Evolutionary conservation across 2,888 invertebrate genomes (phyloP), one percentile per base, ranked within the genome.

Genomic region (Agriotes lineatus): DNA sequence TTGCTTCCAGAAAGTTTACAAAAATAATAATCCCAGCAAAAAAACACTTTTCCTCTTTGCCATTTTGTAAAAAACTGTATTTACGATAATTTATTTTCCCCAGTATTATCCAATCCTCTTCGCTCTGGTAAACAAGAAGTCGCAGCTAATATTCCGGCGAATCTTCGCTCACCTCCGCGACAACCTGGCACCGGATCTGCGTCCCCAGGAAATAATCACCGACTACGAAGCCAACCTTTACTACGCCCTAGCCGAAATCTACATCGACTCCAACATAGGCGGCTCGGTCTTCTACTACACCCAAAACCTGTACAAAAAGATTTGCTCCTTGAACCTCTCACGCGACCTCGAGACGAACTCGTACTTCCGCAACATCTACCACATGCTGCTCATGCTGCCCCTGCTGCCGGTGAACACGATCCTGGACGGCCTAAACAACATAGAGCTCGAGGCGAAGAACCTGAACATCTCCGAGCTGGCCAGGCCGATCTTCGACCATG

Each of bases 331-430:
- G 18, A 77, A 80, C 42, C 69, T 83, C 16, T 75, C 81, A 0
- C 76, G 77, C 45, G 81, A 82, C 52, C 64, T 83, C 18, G 83
- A 83, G 68, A 77, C 79, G 0, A 82, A 82, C 39, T 77, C 82
- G 0, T 79, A 77, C 61, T 82, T 83, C 67, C 63, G 82, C 9
- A 82, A 80, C 58, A 76, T 83, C 10, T 83, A 82, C 64, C 82
- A 83, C 73, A 83, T 83, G 83, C 59, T 83, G 9, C 60, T 83
- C 9, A 83, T 83, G 83, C 70, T 83, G 14, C 83, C 83, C 0
- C 70, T 83, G 39, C 71, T 83, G n/a, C 83, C 83, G 0, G 81
- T 82, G 1, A 82, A 82, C 54, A 83, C 82, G 1, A 82, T 83
- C 35, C 20, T 75, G n/a, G 83, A 82, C 59, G 83, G 79, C 2